These are phyloP conservation scores for Channa striata DNA, from an alignment of 2,797 vertebrate genomes.

Conservation along the genomic window DNA sequence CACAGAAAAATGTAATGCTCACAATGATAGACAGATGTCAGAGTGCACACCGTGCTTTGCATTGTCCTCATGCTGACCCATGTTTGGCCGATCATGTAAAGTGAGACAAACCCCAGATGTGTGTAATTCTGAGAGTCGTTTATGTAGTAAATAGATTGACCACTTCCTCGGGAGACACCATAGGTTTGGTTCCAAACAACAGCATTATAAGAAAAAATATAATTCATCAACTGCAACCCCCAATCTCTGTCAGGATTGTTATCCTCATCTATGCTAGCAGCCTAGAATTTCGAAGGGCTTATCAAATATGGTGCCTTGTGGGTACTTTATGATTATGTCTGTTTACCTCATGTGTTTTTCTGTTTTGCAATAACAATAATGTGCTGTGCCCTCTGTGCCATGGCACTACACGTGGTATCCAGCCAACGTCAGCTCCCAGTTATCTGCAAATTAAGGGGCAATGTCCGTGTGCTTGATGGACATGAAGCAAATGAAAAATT, in stretches of 20 bases:
- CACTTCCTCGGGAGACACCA: not conserved
- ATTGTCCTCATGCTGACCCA: no score
- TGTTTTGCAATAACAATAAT: conserved; percentile 7
- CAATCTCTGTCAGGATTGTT: not conserved
- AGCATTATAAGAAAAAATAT: conserved; percentile 1
- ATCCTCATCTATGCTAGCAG: conserved; percentile 5
- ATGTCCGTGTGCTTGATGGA: not conserved
- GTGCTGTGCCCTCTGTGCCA: conserved; percentile 30
- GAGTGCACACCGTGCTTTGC: no score
- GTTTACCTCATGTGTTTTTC: not conserved
- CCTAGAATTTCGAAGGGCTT: conserved; percentile 2
- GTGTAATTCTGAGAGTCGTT: not conserved
- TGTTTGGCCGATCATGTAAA: conserved; percentile 18
- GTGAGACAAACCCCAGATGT: not conserved
- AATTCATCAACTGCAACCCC: not conserved
- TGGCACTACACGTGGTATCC: conserved; percentile 53
- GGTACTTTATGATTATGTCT: conserved; percentile 2
- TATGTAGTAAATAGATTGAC: not conserved
- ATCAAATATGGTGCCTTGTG: not conserved
- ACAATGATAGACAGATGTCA: no score
- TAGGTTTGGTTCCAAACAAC: conserved; percentile 9
- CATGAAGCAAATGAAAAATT: not conserved
- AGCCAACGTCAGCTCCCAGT: conserved; percentile 40
- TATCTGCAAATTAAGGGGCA: conserved; percentile 5
- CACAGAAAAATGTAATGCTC: no score